phyloP scores from a whole-genome alignment of 92 coral and sea anemone genomes.

The Galaxea fascicularis region DNA sequence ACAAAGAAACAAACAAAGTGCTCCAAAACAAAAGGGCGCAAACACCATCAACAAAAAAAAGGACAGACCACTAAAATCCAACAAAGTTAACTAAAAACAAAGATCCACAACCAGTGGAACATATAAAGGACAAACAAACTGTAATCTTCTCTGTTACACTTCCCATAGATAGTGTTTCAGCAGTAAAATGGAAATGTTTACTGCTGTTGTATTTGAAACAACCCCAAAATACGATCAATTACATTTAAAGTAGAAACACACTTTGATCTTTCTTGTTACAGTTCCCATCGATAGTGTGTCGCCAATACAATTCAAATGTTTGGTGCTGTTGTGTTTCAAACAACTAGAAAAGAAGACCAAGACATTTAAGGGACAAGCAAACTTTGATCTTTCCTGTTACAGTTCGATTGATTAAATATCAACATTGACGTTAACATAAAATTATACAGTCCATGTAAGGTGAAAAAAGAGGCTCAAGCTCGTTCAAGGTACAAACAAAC shows the following conservation, averaged over 20 bases:
- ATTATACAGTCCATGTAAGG: constrained; percentile 50
- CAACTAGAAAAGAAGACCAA: no score
- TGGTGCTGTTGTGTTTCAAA: constrained; percentile 27
- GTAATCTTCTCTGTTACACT: neutral
- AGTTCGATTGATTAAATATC: constrained; percentile 34
- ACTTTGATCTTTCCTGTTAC: no score
- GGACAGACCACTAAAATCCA: constrained; percentile 37
- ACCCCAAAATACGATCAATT: constrained; percentile 23
- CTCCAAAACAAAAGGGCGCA: constrained; percentile 40
- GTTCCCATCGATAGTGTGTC: neutral
- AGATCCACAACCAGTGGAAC: constrained; percentile 46
- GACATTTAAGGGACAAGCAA: no score
- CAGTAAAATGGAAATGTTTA: neutral
- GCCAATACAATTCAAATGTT: constrained; percentile 17
- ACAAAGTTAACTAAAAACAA: constrained; percentile 47
- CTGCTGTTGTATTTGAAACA: neutral
- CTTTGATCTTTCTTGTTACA: constrained; percentile 49
- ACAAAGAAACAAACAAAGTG: constrained; percentile 39
- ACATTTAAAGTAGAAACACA: constrained; percentile 31
- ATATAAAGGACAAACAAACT: constrained; percentile 11
- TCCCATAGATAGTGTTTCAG: neutral
- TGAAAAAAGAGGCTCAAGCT: constrained; percentile 51
- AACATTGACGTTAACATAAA: constrained; percentile 37
- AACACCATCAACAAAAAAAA: constrained; percentile 37
- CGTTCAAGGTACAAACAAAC: constrained; percentile 50